Percentiles rank a stretch among this genome's conserved stretches.
Evolutionary conservation across 64 coral and sea anemone species (phyloP).

Genomic region (Exaiptasia diaphana): DNA sequence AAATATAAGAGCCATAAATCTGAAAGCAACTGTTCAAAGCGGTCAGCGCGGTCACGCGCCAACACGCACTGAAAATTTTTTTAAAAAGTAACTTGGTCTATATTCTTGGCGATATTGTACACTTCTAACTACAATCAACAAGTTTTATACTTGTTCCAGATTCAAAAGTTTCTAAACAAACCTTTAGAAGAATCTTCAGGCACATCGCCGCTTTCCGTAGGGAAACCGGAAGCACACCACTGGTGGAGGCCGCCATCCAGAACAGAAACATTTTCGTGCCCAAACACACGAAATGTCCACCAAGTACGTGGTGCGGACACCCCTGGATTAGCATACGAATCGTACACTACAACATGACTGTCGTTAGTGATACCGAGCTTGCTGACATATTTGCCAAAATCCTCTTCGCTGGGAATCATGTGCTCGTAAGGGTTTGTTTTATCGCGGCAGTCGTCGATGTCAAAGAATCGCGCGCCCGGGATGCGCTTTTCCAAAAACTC

Average conservation of each 20-base stretch:
- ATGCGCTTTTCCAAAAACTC: slow-evolving; percentile 62
- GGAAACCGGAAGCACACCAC: slow-evolving; percentile 59
- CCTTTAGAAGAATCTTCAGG: slow-evolving; percentile 12
- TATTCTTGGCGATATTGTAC: no score
- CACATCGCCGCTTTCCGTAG: slow-evolving; percentile 47
- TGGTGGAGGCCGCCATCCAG: slow-evolving; percentile 76
- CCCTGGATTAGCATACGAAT: slow-evolving; percentile 60
- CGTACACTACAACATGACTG: slow-evolving; percentile 81
- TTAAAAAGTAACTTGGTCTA: no score
- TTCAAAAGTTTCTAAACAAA: no score
- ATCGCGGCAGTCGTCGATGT: slow-evolving; percentile 65
- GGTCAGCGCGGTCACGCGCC: no score
- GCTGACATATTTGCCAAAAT: slow-evolving; percentile 59
- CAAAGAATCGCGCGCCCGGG: slow-evolving; percentile 70
- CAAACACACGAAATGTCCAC: slow-evolving; percentile 86
- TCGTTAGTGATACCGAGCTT: slow-evolving; percentile 77
- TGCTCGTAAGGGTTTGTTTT: slow-evolving; percentile 55
- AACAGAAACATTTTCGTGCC: slow-evolving; percentile 72
- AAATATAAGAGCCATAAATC: no score
- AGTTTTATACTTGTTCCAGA: no score
- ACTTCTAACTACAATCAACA: no score
- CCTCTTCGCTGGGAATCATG: slow-evolving; percentile 64
- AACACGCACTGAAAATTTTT: no score
- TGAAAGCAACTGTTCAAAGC: no score
- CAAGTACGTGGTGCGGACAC: slow-evolving; percentile 77